Base-by-base conservation (phyloP, 2,888 invertebrate species). In the Ctenicera cuprea region DNA sequence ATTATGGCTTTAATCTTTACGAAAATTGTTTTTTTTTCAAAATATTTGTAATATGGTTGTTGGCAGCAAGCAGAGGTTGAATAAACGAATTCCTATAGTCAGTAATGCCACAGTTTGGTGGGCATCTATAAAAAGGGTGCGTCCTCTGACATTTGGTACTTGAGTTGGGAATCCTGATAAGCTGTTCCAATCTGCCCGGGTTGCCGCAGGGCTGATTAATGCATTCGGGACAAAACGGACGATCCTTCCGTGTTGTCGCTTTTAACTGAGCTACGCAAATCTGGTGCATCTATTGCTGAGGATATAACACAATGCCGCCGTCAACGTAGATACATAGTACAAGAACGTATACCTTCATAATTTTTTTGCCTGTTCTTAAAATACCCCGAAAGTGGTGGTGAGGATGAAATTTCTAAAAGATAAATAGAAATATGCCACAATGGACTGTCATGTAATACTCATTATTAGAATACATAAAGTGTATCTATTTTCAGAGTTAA, bases 141-240 rank as follows among this genome's bases (percentile, higher is more conserved):
- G 59, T 59, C 59, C 59, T 59, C 59, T 59, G 59, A 59, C 59
- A 59, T 59, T 59, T 59, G 59, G 59, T 59, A 38, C 59, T 59
- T 59, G 59, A 59, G 59, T 38, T 38, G 59, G 59, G 67, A 66
- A 67, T 67, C 57, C 62, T 48, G 69, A 69, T 69, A 69, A 69
- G 69, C 69, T 50, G 62, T 69, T 69, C 69, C 69, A 69, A 69
- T 69, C 69, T 69, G 69, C 45, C 59, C 50, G 69, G 59, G 48
- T 61, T 50, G 59, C 69, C 61, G 59, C 69, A 62, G 45, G 50
- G 62, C 48, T 59, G 69, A 69, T 69, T 69, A 69, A 69, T 69
- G 69, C 69, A 69, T 69, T 62, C 48, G 50, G 62, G 52, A 50
- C 48, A 50, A 62, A 69, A 62, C 52, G 62, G 69, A 62, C 59